These are phyloP conservation scores for Nomada ruficornis DNA, from an alignment of 2,888 invertebrate genomes.

Conservation along the genomic window DNA sequence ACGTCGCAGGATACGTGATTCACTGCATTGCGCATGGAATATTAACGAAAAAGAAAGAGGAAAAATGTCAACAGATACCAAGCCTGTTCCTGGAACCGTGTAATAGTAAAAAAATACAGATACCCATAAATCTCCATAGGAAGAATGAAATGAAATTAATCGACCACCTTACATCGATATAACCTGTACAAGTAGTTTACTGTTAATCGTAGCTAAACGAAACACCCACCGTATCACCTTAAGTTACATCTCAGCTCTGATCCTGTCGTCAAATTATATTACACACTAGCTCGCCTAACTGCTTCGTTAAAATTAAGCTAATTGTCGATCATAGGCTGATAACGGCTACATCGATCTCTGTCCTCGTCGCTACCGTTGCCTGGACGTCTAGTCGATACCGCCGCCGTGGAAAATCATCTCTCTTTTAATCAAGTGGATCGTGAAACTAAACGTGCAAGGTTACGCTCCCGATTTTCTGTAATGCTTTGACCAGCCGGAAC, in stretches of 20 bases:
- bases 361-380: constrained; percentile 5
- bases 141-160: neutral
- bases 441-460: constrained; percentile 45
- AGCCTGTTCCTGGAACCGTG: neutral
- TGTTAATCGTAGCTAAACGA: constrained; percentile 24
- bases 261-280: constrained; percentile 48
- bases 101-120: neutral
- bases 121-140: neutral
- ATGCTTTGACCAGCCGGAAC: constrained; percentile 30
- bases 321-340: constrained; percentile 66
- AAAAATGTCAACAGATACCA: neutral
- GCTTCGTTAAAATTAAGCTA: constrained; percentile 67
- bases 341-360: constrained; percentile 58
- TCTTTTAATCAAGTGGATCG: constrained; percentile 48
- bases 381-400: constrained; percentile 32
- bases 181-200: neutral
- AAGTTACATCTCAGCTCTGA: constrained; percentile 18
- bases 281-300: constrained; percentile 42
- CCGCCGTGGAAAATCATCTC: constrained; percentile 34
- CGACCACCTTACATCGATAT: neutral
- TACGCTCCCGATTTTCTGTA: constrained; percentile 48
- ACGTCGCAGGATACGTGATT: constrained; percentile 44
- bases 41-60: constrained; percentile 23
- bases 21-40: constrained; percentile 37
- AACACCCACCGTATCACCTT: constrained; percentile 3